These are phyloP conservation scores for Chalcis sispes DNA, from an alignment of 2,888 invertebrate species.

Conservation along the genomic window DNA sequence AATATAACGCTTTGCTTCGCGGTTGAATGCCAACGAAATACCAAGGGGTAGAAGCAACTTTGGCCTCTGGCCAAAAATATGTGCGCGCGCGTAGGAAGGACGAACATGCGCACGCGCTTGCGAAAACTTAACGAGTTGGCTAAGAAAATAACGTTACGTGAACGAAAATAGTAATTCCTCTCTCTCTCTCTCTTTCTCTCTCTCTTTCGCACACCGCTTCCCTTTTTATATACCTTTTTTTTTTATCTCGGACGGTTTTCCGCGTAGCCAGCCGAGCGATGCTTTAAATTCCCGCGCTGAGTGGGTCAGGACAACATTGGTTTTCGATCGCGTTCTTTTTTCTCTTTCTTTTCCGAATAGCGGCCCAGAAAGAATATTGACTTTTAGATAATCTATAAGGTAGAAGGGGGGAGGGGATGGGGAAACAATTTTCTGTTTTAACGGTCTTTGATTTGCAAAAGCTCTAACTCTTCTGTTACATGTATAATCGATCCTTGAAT, in stretches of 20 bases:
- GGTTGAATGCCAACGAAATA: not conserved
- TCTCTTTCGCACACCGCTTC: not conserved
- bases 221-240: not conserved
- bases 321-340: slow-evolving; percentile 26
- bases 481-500: too few relatives aligned
- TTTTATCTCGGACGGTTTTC: not conserved
- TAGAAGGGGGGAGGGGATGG: too few relatives aligned
- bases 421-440: not conserved
- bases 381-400: not conserved
- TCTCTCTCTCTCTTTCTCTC: not conserved
- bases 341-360: not conserved
- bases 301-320: slow-evolving; percentile 28
- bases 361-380: not conserved
- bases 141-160: slow-evolving; percentile 51
- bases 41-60: not conserved
- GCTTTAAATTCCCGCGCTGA: slow-evolving; percentile 22
- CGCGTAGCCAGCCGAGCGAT: not conserved
- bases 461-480: too few relatives aligned
- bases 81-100: not conserved
- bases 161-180: slow-evolving; percentile 43
- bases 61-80: slow-evolving; percentile 34
- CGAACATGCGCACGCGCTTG: slow-evolving; percentile 3
- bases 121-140: slow-evolving; percentile 46
- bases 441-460: not conserved
- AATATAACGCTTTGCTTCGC: not conserved